Evolutionary conservation across 2,888 invertebrate genomes (phyloP).

Genomic region (Drosophila silvestris): DNA sequence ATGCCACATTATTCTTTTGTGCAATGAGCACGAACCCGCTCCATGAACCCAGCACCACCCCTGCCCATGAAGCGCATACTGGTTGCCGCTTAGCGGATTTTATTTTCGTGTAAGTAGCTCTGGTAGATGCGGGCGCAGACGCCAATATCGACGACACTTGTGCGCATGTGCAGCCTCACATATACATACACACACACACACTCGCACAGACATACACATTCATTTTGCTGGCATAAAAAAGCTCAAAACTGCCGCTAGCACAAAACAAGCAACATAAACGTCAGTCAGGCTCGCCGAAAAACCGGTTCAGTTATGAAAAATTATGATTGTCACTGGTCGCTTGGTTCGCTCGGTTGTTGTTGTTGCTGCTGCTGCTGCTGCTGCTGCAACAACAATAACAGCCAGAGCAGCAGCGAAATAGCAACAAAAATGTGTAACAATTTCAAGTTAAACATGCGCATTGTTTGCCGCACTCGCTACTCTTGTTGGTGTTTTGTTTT

Average conservation of each 20-base stretch:
- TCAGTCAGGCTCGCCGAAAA: constrained; percentile 66
- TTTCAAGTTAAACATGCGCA: constrained; percentile 75
- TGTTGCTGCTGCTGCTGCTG: constrained; percentile 18
- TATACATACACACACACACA: constrained; percentile 19
- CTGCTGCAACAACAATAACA: constrained; percentile 29
- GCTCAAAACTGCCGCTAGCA: constrained; percentile 66
- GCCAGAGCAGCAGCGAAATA: constrained; percentile 16
- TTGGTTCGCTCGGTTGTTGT: constrained; percentile 23
- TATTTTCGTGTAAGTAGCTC: constrained; percentile 51
- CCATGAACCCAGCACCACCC: constrained; percentile 19
- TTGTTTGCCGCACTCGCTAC: constrained; percentile 47
- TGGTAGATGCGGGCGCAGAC: constrained; percentile 44
- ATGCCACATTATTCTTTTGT: constrained; percentile 82
- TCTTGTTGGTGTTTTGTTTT: constrained; percentile 29
- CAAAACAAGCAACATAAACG: constrained; percentile 69
- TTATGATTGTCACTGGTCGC: constrained; percentile 78
- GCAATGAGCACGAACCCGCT: constrained; percentile 71
- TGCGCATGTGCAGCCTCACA: constrained; percentile 64
- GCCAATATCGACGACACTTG: constrained; percentile 72
- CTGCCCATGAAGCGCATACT: constrained; percentile 3
- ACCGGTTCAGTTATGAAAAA: constrained; percentile 79
- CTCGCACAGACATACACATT: constrained; percentile 4
- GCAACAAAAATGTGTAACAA: constrained; percentile 72
- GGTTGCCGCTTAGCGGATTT: constrained; percentile 49
- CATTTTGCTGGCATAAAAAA: constrained; percentile 50